Base-by-base conservation (phyloP, 2,888 invertebrate genomes). In the Ochropleura leucogaster region DNA sequence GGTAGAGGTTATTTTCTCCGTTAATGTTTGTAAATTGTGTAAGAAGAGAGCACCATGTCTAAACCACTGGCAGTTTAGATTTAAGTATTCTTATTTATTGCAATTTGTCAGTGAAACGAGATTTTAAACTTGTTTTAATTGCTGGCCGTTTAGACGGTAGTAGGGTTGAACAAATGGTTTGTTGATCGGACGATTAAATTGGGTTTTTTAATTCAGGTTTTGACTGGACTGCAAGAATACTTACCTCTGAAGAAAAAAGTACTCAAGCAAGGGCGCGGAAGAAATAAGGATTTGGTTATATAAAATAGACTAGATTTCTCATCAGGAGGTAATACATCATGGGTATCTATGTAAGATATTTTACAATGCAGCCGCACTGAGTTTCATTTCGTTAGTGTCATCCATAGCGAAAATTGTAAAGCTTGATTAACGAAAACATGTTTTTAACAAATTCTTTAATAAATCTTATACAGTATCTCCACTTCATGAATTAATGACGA, bases 71-170 rank as follows among this genome's bases (percentile, higher is more conserved):
- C 87, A 85, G 86, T 87, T 88, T 87, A 88, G 90, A 88, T 91
- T 89, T 91, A 91, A 91, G 90, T 90, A 90, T 91, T 90, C 90
- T 89, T 92, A 90, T 91, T 91, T 92, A 92, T 92, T 89, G 89
- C 92, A 92, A 92, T 93, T 93, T 92, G 92, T 92, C 91, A 88
- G 89, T 74, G 85, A 85, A 92, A 92, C 89, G 91, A 92, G 92
- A 88, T 91, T 92, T 92, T 92, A 93, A 92, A 92, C 91, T 92
- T 82, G 91, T 91, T 92, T 91, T 92, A 92, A 92, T 93, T 93
- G 92, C 90, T 80, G 79, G 16, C 60, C 74, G 83, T 75, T 83
- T 80, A 80, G 79, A 20, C 42, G 49, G 42, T 12, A 46, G 46
- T 84, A 91, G 90, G 89, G 90, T 85, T 92, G 91, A 51, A 65